Percentiles rank a stretch among this genome's conserved stretches.
phyloP scores from a whole-genome alignment of 2,113 vertebrate species.

The Thalassarche chlororhynchos region DNA sequence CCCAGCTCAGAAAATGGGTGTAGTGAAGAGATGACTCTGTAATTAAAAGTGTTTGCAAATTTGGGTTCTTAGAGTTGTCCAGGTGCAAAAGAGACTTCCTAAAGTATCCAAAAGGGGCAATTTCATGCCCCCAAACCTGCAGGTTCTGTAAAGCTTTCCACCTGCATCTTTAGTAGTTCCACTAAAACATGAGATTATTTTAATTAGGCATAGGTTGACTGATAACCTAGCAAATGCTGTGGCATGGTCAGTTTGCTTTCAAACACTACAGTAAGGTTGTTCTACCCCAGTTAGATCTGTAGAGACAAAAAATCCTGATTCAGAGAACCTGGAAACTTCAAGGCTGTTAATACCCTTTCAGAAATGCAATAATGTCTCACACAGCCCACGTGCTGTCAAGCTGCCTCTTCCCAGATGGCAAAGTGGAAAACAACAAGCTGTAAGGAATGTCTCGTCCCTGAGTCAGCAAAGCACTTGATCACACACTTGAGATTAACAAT shows the following conservation, averaged over 20 bases:
- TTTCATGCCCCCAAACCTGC: neutral
- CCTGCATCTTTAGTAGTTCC: neutral
- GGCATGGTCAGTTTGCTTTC: neutral
- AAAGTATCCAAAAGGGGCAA: neutral
- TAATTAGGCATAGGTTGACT: neutral
- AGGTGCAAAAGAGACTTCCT: neutral
- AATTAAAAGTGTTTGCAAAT: neutral
- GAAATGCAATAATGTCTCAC: constrained; percentile 19
- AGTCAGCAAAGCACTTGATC: constrained; percentile 46
- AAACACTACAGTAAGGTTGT: neutral
- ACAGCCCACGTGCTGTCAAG: constrained; percentile 47
- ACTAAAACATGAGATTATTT: neutral
- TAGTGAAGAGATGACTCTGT: neutral
- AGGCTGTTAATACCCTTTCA: constrained; percentile 8
- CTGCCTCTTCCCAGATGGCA: constrained; percentile 51
- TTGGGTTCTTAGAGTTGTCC: neutral
- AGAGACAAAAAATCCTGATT: neutral
- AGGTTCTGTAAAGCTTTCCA: neutral
- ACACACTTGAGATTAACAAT: constrained; percentile 3
- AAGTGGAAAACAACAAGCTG: constrained; percentile 55
- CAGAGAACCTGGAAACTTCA: neutral
- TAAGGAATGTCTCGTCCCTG: constrained; percentile 32
- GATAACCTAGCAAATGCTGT: neutral
- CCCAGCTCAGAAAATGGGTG: neutral
- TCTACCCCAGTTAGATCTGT: neutral